phyloP scores from a whole-genome alignment of 2,888 invertebrate genomes.

The Anaspis maculata region DNA sequence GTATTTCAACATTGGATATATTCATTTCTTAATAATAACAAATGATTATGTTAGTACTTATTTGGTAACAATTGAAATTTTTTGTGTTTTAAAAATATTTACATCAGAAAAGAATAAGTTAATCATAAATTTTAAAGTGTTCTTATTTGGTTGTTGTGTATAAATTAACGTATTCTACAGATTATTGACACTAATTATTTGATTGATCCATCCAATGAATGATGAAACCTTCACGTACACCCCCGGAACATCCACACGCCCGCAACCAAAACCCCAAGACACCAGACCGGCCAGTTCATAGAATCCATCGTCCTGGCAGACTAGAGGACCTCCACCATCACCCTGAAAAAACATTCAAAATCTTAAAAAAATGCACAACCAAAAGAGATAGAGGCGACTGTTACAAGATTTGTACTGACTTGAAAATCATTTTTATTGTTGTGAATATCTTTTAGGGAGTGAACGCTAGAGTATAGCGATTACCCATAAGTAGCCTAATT shows the following conservation, averaged over 20 bases:
- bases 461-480: no score
- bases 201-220: constrained; percentile 95
- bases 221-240: constrained; percentile 94
- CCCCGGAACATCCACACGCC: constrained; percentile 89
- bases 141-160: constrained; percentile 5
- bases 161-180: constrained; percentile 39
- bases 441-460: no score
- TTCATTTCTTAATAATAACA: no score
- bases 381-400: no score
- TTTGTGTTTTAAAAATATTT: constrained; percentile 10
- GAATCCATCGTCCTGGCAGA: constrained; percentile 88
- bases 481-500: no score
- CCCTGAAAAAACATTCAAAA: constrained; percentile 52
- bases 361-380: no score
- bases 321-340: constrained; percentile 88
- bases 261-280: constrained; percentile 93
- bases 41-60: constrained; percentile 21
- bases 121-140: constrained; percentile 11
- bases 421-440: no score
- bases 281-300: constrained; percentile 89
- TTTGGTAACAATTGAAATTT: constrained; percentile 31
- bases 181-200: constrained; percentile 92
- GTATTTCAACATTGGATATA: no score
- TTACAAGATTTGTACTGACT: no score
- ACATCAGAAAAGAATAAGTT: constrained; percentile 10